Conservation (phyloP, 2,888 invertebrate genomes). For the Phaonia tiefii region DNA sequence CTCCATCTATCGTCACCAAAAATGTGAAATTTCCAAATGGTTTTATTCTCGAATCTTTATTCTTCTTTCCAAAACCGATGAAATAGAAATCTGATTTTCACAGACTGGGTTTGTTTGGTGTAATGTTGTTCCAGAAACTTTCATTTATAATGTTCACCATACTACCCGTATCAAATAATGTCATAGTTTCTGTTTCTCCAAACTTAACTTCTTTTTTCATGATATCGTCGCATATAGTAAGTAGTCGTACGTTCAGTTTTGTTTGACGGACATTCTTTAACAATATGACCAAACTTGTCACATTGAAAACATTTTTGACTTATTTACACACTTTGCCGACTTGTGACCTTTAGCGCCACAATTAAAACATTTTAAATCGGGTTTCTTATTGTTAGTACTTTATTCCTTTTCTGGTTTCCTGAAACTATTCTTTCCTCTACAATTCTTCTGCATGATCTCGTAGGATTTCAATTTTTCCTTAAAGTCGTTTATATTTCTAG, state of each 20-base stretch:
- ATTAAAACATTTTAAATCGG: constrained; percentile 22
- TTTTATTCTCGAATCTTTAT: background rate
- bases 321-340: constrained; percentile 18
- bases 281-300: constrained; percentile 51
- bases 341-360: constrained; percentile 25
- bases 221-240: constrained; percentile 20
- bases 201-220: constrained; percentile 38
- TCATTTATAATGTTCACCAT: constrained; percentile 28
- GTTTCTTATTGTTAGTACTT: background rate
- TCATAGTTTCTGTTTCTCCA: constrained; percentile 19
- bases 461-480: constrained; percentile 58
- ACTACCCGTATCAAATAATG: constrained; percentile 39
- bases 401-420: background rate
- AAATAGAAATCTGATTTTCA: constrained; percentile 14
- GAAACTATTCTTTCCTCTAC: constrained; percentile 6
- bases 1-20: constrained; percentile 30
- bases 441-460: constrained; percentile 25
- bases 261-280: constrained; percentile 27
- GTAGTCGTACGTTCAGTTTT: constrained; percentile 23
- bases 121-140: constrained; percentile 5
- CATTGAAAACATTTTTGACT: constrained; percentile 52
- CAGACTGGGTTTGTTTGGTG: constrained; percentile 1
- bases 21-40: constrained; percentile 14
- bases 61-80: constrained; percentile 38
- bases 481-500: no score